phyloP scores from a whole-genome alignment of 2,113 vertebrate species.

The Neoarius graeffei region DNA sequence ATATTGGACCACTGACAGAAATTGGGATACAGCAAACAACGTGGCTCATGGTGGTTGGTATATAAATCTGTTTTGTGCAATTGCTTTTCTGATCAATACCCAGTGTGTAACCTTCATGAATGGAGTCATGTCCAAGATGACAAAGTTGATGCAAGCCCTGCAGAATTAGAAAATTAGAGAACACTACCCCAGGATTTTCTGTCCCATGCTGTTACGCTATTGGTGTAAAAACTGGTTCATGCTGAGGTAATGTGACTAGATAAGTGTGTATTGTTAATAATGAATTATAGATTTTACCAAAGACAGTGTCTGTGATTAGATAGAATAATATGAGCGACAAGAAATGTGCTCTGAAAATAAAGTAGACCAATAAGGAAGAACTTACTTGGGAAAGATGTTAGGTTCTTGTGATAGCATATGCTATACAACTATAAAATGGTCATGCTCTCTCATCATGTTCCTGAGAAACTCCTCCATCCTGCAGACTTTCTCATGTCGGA shows the following conservation, averaged over 20 bases:
- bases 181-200: neutral
- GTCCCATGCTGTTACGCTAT: neutral
- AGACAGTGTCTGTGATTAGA: neutral
- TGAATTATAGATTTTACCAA: neutral
- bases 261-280: neutral
- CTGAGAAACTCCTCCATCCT: neutral
- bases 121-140: constrained; percentile 9
- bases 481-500: neutral
- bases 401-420: neutral
- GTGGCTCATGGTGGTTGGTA: constrained; percentile 6
- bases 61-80: constrained; percentile 25
- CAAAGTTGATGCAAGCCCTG: constrained; percentile 9
- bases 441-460: neutral
- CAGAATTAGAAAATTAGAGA: constrained; percentile 5
- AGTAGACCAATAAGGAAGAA: neutral
- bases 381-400: neutral
- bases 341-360: constrained; percentile 11
- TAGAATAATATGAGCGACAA: neutral
- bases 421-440: neutral
- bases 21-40: constrained; percentile 36
- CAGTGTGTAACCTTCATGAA: constrained; percentile 30
- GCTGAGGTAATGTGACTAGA: neutral
- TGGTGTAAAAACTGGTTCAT: neutral
- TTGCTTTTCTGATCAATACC: constrained; percentile 39
- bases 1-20: constrained; percentile 32